Evolutionary conservation across 2,888 invertebrate genomes (phyloP), one percentile per base, ranked within the genome.

Genomic region (Allolobophora icterica): DNA sequence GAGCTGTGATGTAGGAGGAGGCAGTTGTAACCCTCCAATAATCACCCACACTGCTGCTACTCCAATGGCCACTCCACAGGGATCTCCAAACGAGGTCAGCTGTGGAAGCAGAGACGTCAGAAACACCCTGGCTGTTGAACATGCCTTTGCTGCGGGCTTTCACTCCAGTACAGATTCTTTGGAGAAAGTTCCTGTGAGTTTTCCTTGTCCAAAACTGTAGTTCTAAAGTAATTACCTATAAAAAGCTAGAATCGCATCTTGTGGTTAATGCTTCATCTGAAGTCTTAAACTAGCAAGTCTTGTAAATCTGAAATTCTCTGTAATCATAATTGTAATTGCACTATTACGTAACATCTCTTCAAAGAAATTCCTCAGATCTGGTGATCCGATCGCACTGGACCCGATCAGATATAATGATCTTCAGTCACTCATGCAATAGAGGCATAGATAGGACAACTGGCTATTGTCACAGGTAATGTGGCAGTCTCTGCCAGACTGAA

Each of bases 1-100:
- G 19, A 92, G 58, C 92, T 87, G 38, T 87, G 87, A 87, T 87
- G 87, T 87, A 33, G 87, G 87, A 71, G 71, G 71, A n/a, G 71
- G 58, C 30, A 24, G 52, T 30, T 40, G 71, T 24, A 94, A 94
- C 87, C 94, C 94, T 40, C 95, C 96, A 40, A 97, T 98, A 95
- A 99, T 99, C 94, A 99, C 98, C 5, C 98, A 98, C 94, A 99
- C 99, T 6, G 98, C 98, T 13, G 99, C 99, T 58, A 99, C 99
- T 34, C 99, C 99, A 30, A 94, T 94, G 94, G 94, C 95, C 40
- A 95, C 95, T 8, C 95, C 95, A 0, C 98, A 99, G 96, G 99
- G 98, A 94, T 98, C 98, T 0, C 98, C 98, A 0, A 98, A 97
- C 94, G 98, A 98, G 52, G 98, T 98, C 15, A 90, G 91, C 24